Evolutionary conservation across 2,888 invertebrate species (phyloP), one percentile per base, ranked within the genome.

Genomic region (Hypomecis atomaria): DNA sequence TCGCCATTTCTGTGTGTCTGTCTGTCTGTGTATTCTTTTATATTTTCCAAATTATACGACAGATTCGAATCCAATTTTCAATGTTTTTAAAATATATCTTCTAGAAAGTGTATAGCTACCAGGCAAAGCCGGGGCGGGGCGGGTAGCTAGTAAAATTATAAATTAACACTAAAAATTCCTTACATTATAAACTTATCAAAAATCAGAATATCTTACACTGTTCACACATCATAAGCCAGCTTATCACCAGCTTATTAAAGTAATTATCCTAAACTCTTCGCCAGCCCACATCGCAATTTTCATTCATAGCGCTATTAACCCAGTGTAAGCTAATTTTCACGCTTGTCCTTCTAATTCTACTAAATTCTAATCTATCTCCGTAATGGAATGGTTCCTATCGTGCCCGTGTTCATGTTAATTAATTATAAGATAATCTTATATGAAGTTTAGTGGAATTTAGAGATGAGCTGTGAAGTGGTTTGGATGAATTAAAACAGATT

Each of bases 361-460:
- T 48, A 53, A 60, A 65, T 53, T 57, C 44, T 38, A 37, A 45
- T 48, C 55, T 64, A 65, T 65, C 65, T 48, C 53, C 37, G 33
- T 65, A 65, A 65, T 65, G 60, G 57, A 60, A 65, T 60, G 56
- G 56, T 60, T 56, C 47, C 11, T 65, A 52, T 52, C 56, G 56
- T 57, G 57, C 38, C 52, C 38, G 49, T 59, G 59, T 49, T 58
- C 54, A 40, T 54, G 63, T 52, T 60, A 65, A 65, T 65, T 65
- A 61, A 60, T 65, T 65, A 60, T 48, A 56, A 65, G 65, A 65
- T 60, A 53, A 65, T 60, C 60, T 37, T 60, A 44, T 56, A 53
- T 57, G 60, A 42, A 49, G 49, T 13, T 40, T 50, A 45, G 44
- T 10, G 40, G 7, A 10, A 13, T 5, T 5, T 33, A 47, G 59